Evolutionary conservation across 2,113 vertebrate species (phyloP).

Genomic region (Litocranius walleri): DNA sequence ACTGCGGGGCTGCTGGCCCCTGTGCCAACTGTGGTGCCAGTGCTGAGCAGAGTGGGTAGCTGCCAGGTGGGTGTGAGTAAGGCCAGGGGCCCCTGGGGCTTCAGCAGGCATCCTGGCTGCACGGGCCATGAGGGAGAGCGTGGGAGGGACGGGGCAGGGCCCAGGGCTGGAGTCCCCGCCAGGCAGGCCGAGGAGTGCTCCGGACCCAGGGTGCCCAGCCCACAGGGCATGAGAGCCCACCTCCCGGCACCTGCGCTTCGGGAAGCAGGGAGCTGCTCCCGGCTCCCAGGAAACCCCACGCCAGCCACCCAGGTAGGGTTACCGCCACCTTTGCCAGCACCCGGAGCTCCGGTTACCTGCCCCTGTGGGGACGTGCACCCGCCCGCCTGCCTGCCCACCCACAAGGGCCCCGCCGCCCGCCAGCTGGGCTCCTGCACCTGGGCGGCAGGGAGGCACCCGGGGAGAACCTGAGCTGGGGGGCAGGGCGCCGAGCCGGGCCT

Average conservation of each 20-base stretch:
- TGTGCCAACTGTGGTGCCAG: rapidly evolving
- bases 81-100: background rate
- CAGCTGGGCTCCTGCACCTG: slow-evolving; percentile 67
- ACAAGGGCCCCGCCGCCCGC: slow-evolving; percentile 24
- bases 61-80: background rate
- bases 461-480: slow-evolving; percentile 30
- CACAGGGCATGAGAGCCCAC: rapidly evolving
- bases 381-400: background rate
- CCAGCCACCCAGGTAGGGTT: slow-evolving; percentile 58
- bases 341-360: slow-evolving; percentile 60
- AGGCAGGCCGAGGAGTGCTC: background rate
- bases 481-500: background rate
- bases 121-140: rapidly evolving
- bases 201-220: background rate
- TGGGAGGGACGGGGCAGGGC: background rate
- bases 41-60: rapidly evolving
- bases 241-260: background rate
- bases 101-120: rapidly evolving
- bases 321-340: background rate
- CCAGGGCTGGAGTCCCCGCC: rapidly evolving
- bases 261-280: background rate
- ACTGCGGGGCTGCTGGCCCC: rapidly evolving
- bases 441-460: background rate
- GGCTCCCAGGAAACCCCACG: slow-evolving; percentile 50
- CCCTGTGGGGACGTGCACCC: background rate